Evolutionary conservation across 2,888 invertebrate genomes (phyloP).

Genomic region (Phengaris alcon): DNA sequence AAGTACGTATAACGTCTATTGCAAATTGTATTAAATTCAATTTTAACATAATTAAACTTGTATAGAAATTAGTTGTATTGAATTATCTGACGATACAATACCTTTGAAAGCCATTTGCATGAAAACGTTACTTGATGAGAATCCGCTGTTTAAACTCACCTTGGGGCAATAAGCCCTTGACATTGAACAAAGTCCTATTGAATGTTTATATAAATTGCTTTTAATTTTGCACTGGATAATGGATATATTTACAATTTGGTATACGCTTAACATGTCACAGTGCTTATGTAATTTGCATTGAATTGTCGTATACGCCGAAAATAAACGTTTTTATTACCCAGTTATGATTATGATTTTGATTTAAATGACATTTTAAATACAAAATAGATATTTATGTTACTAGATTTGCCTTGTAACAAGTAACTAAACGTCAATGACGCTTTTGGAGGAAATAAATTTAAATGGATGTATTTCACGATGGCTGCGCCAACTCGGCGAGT

Average conservation of each 20-base stretch:
- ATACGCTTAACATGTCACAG: neutral
- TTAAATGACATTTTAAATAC: too few relatives aligned
- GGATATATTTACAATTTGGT: neutral
- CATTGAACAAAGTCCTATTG: slow-evolving; percentile 22
- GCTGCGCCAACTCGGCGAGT: slow-evolving; percentile 17
- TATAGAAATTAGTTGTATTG: slow-evolving; percentile 14
- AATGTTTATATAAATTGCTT: slow-evolving; percentile 12
- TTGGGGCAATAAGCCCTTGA: slow-evolving; percentile 19
- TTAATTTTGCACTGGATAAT: neutral
- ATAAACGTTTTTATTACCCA: neutral
- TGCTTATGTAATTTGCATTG: neutral
- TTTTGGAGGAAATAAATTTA: neutral
- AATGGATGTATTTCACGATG: neutral
- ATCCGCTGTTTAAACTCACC: slow-evolving; percentile 22
- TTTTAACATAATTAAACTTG: slow-evolving; percentile 2
- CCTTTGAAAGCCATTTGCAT: slow-evolving; percentile 25
- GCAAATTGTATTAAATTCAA: neutral
- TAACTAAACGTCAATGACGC: neutral
- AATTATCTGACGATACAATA: slow-evolving; percentile 4
- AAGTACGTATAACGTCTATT: neutral
- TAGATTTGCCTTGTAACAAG: too few relatives aligned
- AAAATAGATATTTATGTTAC: too few relatives aligned
- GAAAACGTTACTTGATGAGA: slow-evolving; percentile 21
- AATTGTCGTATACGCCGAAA: neutral
- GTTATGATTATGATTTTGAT: too few relatives aligned